Conservation (phyloP, 2,888 invertebrate genomes). For the Chymomyza caudatula region DNA sequence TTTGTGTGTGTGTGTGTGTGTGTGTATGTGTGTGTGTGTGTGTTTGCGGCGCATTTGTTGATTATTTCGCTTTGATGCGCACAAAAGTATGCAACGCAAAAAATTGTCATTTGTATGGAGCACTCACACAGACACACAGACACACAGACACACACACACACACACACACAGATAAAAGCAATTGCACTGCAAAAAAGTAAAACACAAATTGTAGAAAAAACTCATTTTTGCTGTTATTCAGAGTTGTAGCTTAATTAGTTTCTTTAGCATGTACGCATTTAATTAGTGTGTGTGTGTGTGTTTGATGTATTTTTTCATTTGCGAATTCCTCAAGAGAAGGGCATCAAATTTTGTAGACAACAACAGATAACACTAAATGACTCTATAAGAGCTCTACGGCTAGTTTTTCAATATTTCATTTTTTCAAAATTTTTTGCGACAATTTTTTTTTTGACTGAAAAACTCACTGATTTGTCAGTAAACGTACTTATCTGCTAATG, state of each 20-base stretch:
- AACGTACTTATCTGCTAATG: too few species aligned
- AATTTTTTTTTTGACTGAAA: too few species aligned
- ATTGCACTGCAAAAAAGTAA: not conserved
- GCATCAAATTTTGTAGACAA: too few species aligned
- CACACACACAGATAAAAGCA: slow-evolving; percentile 6
- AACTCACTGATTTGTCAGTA: too few species aligned
- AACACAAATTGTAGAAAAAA: not conserved
- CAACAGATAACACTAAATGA: too few species aligned
- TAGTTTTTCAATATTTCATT: too few species aligned
- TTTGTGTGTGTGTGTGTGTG: slow-evolving; percentile 12
- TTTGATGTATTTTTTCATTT: too few species aligned
- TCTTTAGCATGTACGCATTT: slow-evolving; percentile 55
- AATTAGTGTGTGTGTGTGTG: too few species aligned
- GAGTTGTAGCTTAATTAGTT: slow-evolving; percentile 64
- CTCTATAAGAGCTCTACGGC: too few species aligned
- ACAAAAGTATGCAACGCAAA: slow-evolving; percentile 56
- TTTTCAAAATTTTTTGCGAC: too few species aligned
- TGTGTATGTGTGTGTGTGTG: slow-evolving; percentile 20
- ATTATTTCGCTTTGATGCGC: slow-evolving; percentile 69
- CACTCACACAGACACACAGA: not conserved
- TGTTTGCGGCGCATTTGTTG: slow-evolving; percentile 59
- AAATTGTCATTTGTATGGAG: not conserved
- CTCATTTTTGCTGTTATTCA: slow-evolving; percentile 48
- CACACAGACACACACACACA: not conserved
- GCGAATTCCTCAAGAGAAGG: too few species aligned